Base-by-base conservation (phyloP, 2,888 invertebrate genomes). In the Drosophila pseudotalamancana region DNA sequence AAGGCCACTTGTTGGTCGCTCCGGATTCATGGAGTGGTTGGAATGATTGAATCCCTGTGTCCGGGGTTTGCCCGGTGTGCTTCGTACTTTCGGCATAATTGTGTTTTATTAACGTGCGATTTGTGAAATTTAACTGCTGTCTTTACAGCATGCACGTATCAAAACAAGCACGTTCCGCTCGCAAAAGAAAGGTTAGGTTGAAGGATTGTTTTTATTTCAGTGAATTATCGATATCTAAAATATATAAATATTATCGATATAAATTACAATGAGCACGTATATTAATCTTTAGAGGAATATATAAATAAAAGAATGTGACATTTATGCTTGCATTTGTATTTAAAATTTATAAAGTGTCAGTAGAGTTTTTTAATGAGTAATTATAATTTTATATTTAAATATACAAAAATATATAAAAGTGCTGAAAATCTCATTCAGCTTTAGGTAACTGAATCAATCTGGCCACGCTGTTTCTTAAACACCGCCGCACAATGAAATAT, bases 1-100 rank as follows among this genome's bases (percentile, higher is more conserved):
- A 53, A 97, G 92, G 0, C 95, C 95, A 84, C 95, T 95, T 12
- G 93, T 94, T 11, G 95, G 93, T 49, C 98, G 93, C 77, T 98
- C 97, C 18, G 98, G 98, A 91, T 99, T 99, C 97, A 99, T 97
- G 54, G 98, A 98, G 92, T 98, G 98, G 29, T 94, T 95, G 29
- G 97, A 96, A 88, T 94, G 95, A 88, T 97, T 97, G 88, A 97
- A 94, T 46, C 96, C 96, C 92, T 97, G 94, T 88, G 94, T 96
- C 9, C 96, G 95, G 92, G 96, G 96, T 25, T 95, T 93, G 51
- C 96, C 96, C 87, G 94, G 91, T 1, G 93, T 91, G 62, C 95
- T 95, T 60, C 94, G 93, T 71, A 95, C 94, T 92, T 96, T 97
- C 31, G 95, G 95, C 97, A 97, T 97, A 72, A 90, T 54, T 40